These are phyloP conservation scores for Pteropus alecto DNA, from an alignment of 2,113 vertebrate species.

Conservation along the genomic window DNA sequence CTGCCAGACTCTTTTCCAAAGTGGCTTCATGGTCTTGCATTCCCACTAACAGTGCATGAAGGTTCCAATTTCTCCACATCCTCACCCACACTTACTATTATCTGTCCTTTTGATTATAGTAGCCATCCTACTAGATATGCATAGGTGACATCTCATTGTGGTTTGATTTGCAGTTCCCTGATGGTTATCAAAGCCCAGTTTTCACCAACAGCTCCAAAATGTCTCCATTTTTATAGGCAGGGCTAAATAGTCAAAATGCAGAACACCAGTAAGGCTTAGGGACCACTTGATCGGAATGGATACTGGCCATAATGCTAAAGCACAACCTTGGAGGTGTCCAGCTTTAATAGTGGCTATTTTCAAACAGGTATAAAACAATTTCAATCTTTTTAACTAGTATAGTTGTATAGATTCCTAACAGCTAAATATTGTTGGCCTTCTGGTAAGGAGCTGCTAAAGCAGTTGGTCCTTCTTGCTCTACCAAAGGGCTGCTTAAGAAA, in stretches of 20 bases:
- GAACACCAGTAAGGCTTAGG: neutral
- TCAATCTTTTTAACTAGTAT: neutral
- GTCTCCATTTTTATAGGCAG: neutral
- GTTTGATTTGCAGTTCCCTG: neutral
- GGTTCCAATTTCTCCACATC: neutral
- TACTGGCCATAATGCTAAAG: too few species aligned
- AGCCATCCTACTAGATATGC: neutral
- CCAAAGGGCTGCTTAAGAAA: neutral
- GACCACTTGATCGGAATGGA: neutral
- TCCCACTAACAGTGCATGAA: neutral
- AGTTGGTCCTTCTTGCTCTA: neutral
- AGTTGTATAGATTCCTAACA: neutral
- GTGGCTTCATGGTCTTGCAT: too few species aligned
- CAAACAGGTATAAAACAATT: neutral
- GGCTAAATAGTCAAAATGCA: neutral
- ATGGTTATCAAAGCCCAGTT: neutral
- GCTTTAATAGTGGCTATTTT: neutral
- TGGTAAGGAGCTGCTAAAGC: neutral
- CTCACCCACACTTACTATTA: neutral
- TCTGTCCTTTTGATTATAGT: neutral
- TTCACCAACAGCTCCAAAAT: neutral
- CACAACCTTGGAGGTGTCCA: neutral
- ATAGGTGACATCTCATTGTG: neutral
- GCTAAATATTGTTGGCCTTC: neutral
- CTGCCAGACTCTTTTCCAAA: neutral